Evolutionary conservation across 1,140 invertebrate species (phyloP).

Genomic region (Gryon sp.): DNA sequence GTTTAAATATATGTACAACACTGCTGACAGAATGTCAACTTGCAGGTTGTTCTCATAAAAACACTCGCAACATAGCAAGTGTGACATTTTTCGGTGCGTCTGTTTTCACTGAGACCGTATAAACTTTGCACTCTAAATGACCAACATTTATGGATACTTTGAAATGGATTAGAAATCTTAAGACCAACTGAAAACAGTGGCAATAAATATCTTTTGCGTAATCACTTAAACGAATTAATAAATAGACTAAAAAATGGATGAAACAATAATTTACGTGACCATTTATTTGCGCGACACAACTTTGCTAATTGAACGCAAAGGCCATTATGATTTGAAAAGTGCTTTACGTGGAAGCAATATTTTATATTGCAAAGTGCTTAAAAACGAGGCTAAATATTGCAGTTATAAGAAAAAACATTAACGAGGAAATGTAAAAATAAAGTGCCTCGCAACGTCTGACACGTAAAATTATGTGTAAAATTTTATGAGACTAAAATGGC

Average conservation of each 20-base stretch:
- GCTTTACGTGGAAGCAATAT: slow-evolving; percentile 53
- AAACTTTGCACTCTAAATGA: slow-evolving; percentile 31
- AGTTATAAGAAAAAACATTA: slow-evolving; percentile 21
- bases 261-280: slow-evolving; percentile 50
- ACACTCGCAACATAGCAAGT: too few relatives aligned
- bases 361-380: slow-evolving; percentile 61
- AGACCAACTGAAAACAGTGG: slow-evolving; percentile 19
- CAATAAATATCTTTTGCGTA: slow-evolving; percentile 46
- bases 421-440: slow-evolving; percentile 50
- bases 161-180: slow-evolving; percentile 44
- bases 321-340: slow-evolving; percentile 47
- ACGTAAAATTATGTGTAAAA: slow-evolving; percentile 52
- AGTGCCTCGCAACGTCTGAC: slow-evolving; percentile 35
- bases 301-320: slow-evolving; percentile 56
- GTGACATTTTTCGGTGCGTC: slow-evolving; percentile 52
- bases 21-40: slow-evolving; percentile 32
- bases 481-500: slow-evolving; percentile 10
- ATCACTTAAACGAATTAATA: too few relatives aligned
- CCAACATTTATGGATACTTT: slow-evolving; percentile 38
- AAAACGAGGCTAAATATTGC: slow-evolving; percentile 59
- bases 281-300: slow-evolving; percentile 53
- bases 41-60: slow-evolving; percentile 17
- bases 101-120: slow-evolving; percentile 50
- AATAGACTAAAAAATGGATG: too few relatives aligned
- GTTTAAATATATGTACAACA: slow-evolving; percentile 27